phyloP scores from a whole-genome alignment of 2,888 invertebrate species.

The Lasioglossum lativentre region DNA sequence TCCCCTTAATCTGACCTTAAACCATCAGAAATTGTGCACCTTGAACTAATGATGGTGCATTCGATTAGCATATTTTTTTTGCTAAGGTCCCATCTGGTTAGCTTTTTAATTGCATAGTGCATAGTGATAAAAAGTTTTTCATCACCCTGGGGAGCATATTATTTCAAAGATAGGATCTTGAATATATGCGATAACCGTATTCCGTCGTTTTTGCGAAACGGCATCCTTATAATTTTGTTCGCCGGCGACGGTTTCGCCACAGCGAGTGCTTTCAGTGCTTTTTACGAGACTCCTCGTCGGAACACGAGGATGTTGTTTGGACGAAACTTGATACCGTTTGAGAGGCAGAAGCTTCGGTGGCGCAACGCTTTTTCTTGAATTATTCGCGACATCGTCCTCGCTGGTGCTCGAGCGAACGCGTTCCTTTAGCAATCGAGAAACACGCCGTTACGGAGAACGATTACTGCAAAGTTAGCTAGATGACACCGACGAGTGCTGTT shows the following conservation, averaged over 20 bases:
- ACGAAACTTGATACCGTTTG: constrained; percentile 36
- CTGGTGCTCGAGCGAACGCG: neutral
- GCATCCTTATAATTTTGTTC: constrained; percentile 38
- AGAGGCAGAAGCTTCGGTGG: constrained; percentile 33
- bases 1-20: neutral
- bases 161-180: constrained; percentile 2
- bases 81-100: neutral
- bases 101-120: neutral
- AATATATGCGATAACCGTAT: neutral
- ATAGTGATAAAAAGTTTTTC: constrained; percentile 24
- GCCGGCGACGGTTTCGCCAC: constrained; percentile 22
- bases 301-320: constrained; percentile 13
- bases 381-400: constrained; percentile 21
- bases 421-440: constrained; percentile 19
- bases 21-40: neutral
- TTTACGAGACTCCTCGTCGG: constrained; percentile 26
- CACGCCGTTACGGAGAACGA: constrained; percentile 9
- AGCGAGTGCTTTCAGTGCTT: constrained; percentile 24
- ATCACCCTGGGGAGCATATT: neutral
- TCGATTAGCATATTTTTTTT: neutral
- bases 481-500: neutral
- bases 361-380: constrained; percentile 29
- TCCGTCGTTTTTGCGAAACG: neutral
- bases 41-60: neutral
- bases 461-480: neutral